These are phyloP conservation scores for Ochropleura leucogaster DNA, from an alignment of 2,888 invertebrate genomes.

Conservation along the genomic window DNA sequence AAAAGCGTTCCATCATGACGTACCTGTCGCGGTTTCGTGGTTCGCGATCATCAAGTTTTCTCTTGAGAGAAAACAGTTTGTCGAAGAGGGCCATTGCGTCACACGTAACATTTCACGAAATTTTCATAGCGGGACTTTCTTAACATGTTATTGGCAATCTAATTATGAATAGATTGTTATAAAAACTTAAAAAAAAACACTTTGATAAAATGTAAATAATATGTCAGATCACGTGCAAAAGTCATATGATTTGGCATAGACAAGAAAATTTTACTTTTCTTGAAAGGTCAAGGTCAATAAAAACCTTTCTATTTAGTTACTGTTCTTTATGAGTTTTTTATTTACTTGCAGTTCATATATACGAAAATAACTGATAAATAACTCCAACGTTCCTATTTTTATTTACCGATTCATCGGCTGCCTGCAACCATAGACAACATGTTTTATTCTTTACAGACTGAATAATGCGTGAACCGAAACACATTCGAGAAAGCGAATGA, in stretches of 20 bases:
- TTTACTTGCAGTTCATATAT: background rate
- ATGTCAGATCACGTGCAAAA: slow-evolving; percentile 87
- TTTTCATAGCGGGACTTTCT: slow-evolving; percentile 70
- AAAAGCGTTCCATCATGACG: slow-evolving; percentile 81
- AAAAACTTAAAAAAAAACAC: slow-evolving; percentile 72
- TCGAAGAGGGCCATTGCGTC: slow-evolving; percentile 94
- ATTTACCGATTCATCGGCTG: background rate
- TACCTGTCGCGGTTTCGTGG: slow-evolving; percentile 88
- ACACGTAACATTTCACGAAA: slow-evolving; percentile 79
- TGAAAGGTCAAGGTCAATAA: slow-evolving; percentile 75
- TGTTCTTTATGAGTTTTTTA: background rate
- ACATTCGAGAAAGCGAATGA: slow-evolving; percentile 27
- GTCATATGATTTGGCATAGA: slow-evolving; percentile 89
- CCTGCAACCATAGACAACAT: slow-evolving; percentile 28
- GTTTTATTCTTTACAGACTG: slow-evolving; percentile 4
- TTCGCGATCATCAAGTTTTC: slow-evolving; percentile 87
- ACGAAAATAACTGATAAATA: too few species aligned
- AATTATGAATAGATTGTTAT: slow-evolving; percentile 46
- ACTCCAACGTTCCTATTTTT: background rate
- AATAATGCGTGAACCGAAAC: slow-evolving; percentile 15
- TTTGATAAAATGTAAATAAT: slow-evolving; percentile 78
- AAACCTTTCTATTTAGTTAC: background rate
- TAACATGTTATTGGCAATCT: slow-evolving; percentile 69
- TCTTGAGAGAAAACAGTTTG: slow-evolving; percentile 93
- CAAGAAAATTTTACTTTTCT: slow-evolving; percentile 68